Conservation (phyloP, 2,797 vertebrate species). For the Hydrolagus colliei region DNA sequence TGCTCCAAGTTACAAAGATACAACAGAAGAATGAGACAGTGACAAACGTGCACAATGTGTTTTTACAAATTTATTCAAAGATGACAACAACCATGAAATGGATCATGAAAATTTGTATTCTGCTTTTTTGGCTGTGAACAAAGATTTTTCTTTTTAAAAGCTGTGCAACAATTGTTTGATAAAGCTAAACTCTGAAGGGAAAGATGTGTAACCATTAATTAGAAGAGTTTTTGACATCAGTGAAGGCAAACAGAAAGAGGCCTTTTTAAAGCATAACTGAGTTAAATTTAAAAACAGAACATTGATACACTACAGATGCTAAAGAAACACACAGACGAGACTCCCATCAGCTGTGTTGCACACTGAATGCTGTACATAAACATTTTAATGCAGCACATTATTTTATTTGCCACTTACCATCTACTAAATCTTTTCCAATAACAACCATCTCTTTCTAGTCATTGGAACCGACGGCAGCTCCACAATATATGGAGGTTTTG, state of each 20-base stretch:
- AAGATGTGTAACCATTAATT: constrained; percentile 9
- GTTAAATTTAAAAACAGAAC: constrained; percentile 5
- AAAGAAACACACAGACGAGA: not conserved
- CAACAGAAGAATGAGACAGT: not conserved
- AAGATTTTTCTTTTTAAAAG: not conserved
- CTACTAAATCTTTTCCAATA: not conserved
- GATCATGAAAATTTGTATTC: constrained; percentile 21
- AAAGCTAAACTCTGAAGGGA: not conserved
- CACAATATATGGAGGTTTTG: not conserved
- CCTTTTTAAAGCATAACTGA: not conserved
- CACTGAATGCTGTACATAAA: not conserved
- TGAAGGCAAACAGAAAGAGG: constrained; percentile 1
- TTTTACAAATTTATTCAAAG: constrained; percentile 27
- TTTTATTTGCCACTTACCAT: not conserved
- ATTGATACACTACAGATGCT: not conserved
- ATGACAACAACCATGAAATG: constrained; percentile 19
- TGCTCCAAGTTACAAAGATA: not conserved
- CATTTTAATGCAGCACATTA: constrained; percentile 6
- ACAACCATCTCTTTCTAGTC: not conserved
- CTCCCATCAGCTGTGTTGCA: not conserved
- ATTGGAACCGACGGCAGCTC: not conserved
- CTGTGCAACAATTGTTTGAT: not conserved
- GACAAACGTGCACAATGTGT: constrained; percentile 7
- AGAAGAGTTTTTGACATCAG: not conserved
- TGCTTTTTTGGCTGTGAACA: constrained; percentile 8